A percentile compares a stretch with the other conserved stretches of the same genome.
phyloP scores from a whole-genome alignment of 2,888 invertebrate genomes.

The Eupithecia vulgata region DNA sequence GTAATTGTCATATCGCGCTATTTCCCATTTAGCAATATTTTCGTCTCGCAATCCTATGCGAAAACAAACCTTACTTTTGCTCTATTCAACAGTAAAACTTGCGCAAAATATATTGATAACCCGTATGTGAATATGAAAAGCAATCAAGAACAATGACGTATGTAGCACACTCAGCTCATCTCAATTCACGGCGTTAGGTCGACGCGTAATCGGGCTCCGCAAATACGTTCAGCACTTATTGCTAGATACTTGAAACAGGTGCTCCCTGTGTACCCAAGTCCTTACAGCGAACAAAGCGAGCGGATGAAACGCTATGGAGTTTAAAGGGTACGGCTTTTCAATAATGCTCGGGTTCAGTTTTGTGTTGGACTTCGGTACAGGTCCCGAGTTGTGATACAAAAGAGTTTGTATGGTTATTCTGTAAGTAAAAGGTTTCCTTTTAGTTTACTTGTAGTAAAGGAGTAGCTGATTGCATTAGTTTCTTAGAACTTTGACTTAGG shows the following conservation, averaged over 20 bases:
- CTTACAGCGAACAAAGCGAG: slow-evolving; percentile 71
- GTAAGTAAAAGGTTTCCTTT: slow-evolving; percentile 7
- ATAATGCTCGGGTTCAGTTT: slow-evolving; percentile 44
- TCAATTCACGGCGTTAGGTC: slow-evolving; percentile 57
- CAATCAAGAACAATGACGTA: slow-evolving; percentile 38
- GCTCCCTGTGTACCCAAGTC: slow-evolving; percentile 69
- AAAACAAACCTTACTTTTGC: background rate
- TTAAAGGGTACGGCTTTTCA: slow-evolving; percentile 49
- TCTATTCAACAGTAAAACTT: slow-evolving; percentile 25
- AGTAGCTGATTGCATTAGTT: slow-evolving; percentile 5
- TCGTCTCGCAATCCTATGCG: background rate
- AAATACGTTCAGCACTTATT: slow-evolving; percentile 81
- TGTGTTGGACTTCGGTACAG: slow-evolving; percentile 40
- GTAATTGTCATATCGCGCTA: no score
- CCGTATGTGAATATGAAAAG: slow-evolving; percentile 33
- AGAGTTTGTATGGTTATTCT: slow-evolving; percentile 18
- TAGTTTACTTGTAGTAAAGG: background rate
- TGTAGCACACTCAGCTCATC: slow-evolving; percentile 44
- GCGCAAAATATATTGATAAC: slow-evolving; percentile 28
- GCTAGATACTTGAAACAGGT: slow-evolving; percentile 73
- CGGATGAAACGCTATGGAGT: slow-evolving; percentile 64
- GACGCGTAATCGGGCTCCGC: slow-evolving; percentile 75
- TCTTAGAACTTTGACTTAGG: background rate
- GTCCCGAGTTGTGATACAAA: slow-evolving; percentile 22
- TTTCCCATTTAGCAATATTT: no score